phyloP scores from a whole-genome alignment of 2,888 invertebrate genomes.

The Neoascia interrupta region DNA sequence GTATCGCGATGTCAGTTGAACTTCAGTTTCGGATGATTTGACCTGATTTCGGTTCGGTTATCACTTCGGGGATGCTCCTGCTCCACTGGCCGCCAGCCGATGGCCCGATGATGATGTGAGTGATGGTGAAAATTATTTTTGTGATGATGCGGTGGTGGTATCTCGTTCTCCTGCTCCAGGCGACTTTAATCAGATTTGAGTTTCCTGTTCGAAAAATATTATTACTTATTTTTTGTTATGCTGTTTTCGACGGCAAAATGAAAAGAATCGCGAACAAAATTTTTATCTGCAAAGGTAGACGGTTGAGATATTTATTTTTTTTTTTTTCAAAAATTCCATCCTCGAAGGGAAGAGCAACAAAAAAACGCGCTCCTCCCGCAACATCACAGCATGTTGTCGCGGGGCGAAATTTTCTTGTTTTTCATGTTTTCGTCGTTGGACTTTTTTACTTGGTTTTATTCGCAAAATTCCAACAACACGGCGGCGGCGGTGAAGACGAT shows the following conservation, averaged over 20 bases:
- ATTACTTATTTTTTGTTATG: constrained; percentile 33
- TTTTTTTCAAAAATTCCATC: too few relatives aligned
- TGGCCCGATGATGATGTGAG: constrained; percentile 51
- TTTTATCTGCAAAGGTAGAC: constrained; percentile 54
- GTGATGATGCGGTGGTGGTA: constrained; percentile 49
- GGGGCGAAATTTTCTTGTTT: constrained; percentile 66
- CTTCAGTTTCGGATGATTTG: constrained; percentile 68
- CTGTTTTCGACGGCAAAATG: constrained; percentile 38
- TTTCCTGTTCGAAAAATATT: constrained; percentile 61
- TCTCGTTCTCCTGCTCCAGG: constrained; percentile 34
- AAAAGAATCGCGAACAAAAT: constrained; percentile 10
- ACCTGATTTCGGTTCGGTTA: constrained; percentile 67
- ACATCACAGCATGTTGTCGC: constrained; percentile 59
- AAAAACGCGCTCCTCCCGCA: constrained; percentile 61
- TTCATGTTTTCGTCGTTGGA: constrained; percentile 49
- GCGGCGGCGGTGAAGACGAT: too few relatives aligned
- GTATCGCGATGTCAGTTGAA: constrained; percentile 57
- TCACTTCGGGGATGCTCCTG: constrained; percentile 52
- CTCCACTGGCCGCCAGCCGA: constrained; percentile 26
- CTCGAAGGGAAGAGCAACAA: background rate
- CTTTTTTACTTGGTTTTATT: constrained; percentile 21
- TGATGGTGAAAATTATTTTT: constrained; percentile 66
- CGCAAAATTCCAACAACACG: constrained; percentile 49
- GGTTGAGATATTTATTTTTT: too few relatives aligned
- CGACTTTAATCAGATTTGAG: constrained; percentile 66